Evolutionary conservation across 1,140 invertebrate species (phyloP), one percentile per base, ranked within the genome.

Genomic region (Sinonovacula constricta): DNA sequence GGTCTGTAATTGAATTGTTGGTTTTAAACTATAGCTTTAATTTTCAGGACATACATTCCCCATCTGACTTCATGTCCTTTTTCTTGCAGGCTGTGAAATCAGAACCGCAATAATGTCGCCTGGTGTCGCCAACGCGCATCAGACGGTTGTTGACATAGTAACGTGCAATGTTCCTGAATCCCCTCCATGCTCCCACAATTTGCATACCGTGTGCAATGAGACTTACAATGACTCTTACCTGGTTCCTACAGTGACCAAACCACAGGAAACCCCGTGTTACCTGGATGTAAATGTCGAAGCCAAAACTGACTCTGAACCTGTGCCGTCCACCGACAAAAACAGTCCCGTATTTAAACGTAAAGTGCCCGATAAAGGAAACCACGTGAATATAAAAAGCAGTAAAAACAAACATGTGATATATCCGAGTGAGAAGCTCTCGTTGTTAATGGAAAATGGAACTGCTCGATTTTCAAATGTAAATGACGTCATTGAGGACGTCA

Each of bases 141-240:
- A n/a, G n/a, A n/a, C n/a, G n/a, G n/a, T n/a, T n/a, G n/a, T n/a
- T n/a, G n/a, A n/a, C n/a, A n/a, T n/a, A n/a, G n/a, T n/a, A n/a
- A n/a, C n/a, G n/a, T n/a, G n/a, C n/a, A n/a, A n/a, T n/a, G n/a
- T n/a, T n/a, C n/a, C n/a, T n/a, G n/a, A n/a, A n/a, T n/a, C n/a
- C n/a, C n/a, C n/a, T n/a, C n/a, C n/a, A n/a, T n/a, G n/a, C n/a
- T n/a, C n/a, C n/a, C n/a, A n/a, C n/a, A n/a, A n/a, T n/a, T n/a
- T n/a, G n/a, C 24, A 28, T 53, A 72, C 70, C 2, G 59, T 63
- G 3, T 74, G 59, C 65, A 74, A 74, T 30, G 39, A 65, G 24
- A 74, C 30, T 10, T 74, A 74, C 22, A 31, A 24, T 53, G 60
- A 74, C 24, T 39, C 26, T 36, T 74, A 74, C 56, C 60, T 74